Base-by-base conservation (phyloP, 2,113 vertebrate genomes). In the Sciurus niger region DNA sequence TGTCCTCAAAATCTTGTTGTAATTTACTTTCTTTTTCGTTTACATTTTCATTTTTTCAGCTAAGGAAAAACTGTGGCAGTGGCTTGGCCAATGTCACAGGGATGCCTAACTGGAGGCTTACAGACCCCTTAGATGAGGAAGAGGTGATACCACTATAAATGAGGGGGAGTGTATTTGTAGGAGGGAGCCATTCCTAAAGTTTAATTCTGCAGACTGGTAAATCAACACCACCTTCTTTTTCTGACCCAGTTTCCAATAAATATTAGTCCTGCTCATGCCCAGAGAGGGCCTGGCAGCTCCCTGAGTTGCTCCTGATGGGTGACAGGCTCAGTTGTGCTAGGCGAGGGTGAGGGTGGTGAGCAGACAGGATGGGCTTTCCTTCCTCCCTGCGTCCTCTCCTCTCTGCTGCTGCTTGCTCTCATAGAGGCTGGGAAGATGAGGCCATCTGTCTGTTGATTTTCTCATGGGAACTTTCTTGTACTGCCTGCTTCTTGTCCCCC, bases 241-340 rank as follows among this genome's bases (percentile, higher is more conserved):
- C 93, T 94, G 46, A 55, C n/a, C 24, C n/a, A 28, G 8, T 94
- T 95, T 85, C 51, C 24, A 76, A 67, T 48, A 40, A 84, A 40
- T 37, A 12, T 40, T 40, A 43, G 43, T 37, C 82, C 28, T 30
- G 25, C 18, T 95, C 84, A 40, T 25, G 88, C n/a, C 70, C 8
- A 8, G 34, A 3, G 63, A 2, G 18, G 48, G 43, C 28, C 40
- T 16, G 11, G 84, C n/a, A 77, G 40, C 7, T 70, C 4, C 46
- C 32, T 10, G 63, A 53, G 55, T 58, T 14, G 6, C 40, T 34
- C 46, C 78, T 86, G 37, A 0, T 5, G 55, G 70, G 67, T 73
- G 9, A 43, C 22, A 34, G 1, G 32, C n/a, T 34, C n/a, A 1
- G 12, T 10, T 55, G 9, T n/a, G 25, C 14, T 13, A 6, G 17